Percentiles rank a stretch among this genome's conserved stretches.
These are phyloP conservation scores for Cavia aperea DNA, from an alignment of 2,113 vertebrate genomes.

Conservation along the genomic window DNA sequence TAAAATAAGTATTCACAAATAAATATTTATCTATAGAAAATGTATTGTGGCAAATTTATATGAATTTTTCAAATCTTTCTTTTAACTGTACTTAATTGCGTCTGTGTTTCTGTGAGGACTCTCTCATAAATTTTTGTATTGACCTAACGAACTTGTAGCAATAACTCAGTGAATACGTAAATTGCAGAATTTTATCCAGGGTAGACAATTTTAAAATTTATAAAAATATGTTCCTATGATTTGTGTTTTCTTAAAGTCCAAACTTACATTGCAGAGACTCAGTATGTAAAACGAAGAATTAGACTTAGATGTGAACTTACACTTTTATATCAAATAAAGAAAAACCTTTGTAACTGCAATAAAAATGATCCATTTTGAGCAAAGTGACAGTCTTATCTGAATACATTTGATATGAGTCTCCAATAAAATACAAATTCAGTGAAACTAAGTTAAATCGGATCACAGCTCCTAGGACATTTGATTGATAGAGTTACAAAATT, in stretches of 20 bases:
- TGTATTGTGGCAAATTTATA: not conserved
- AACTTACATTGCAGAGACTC: not conserved
- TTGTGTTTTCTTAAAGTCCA: not conserved
- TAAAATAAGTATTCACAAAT: not conserved
- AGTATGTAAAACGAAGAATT: not conserved
- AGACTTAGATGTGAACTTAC: not conserved
- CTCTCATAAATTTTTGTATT: not conserved
- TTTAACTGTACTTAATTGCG: not conserved
- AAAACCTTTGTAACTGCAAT: not conserved
- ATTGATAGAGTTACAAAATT: not conserved
- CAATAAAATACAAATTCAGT: not conserved
- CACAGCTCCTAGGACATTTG: not conserved
- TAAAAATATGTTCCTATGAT: not conserved
- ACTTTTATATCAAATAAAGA: not conserved
- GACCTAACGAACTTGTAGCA: not conserved
- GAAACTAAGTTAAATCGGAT: not conserved
- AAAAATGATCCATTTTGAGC: not conserved
- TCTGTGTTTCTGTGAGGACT: not conserved
- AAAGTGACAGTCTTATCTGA: not conserved
- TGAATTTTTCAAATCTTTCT: not conserved
- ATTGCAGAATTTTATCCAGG: not conserved
- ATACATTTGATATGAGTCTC: not conserved
- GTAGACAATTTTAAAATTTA: not conserved
- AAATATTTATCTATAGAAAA: not conserved
- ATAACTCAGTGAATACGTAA: constrained; percentile 18